Evolutionary conservation across 2,797 vertebrate species (phyloP).

Genomic region (Brotogeris chrysoptera): DNA sequence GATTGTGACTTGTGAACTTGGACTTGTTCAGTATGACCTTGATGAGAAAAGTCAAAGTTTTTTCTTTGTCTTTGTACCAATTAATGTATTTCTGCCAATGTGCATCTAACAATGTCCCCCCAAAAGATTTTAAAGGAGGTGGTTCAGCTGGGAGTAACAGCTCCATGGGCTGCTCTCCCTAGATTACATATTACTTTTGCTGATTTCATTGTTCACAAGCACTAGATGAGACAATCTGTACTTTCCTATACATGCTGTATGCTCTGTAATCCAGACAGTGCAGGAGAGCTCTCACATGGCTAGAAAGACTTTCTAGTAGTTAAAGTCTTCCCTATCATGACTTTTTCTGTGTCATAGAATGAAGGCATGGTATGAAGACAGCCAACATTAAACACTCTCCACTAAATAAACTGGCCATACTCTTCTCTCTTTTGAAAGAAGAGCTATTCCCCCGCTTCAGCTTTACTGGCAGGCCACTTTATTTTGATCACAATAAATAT

Average conservation of each 20-base stretch:
- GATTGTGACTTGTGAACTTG: not conserved
- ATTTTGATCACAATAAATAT: not conserved
- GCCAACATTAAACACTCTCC: not conserved
- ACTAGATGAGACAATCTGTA: not conserved
- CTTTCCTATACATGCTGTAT: no score
- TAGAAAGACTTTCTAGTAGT: not conserved
- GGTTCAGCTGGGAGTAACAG: not conserved
- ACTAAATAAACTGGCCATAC: not conserved
- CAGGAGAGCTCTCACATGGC: not conserved
- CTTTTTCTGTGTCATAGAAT: not conserved
- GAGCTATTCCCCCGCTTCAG: not conserved
- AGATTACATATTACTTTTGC: rapidly evolving
- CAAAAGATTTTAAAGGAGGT: not conserved
- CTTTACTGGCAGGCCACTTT: not conserved
- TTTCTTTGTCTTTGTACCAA: not conserved
- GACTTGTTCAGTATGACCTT: not conserved
- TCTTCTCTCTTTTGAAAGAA: not conserved
- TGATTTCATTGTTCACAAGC: not conserved
- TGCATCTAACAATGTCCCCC: not conserved
- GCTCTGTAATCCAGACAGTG: rapidly evolving
- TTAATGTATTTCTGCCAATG: not conserved
- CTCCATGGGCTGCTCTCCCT: not conserved
- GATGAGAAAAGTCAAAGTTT: not conserved
- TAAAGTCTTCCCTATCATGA: not conserved
- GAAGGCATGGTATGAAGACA: not conserved